Base-by-base conservation (phyloP, 2,888 invertebrate species). In the Stomorhina lunata region DNA sequence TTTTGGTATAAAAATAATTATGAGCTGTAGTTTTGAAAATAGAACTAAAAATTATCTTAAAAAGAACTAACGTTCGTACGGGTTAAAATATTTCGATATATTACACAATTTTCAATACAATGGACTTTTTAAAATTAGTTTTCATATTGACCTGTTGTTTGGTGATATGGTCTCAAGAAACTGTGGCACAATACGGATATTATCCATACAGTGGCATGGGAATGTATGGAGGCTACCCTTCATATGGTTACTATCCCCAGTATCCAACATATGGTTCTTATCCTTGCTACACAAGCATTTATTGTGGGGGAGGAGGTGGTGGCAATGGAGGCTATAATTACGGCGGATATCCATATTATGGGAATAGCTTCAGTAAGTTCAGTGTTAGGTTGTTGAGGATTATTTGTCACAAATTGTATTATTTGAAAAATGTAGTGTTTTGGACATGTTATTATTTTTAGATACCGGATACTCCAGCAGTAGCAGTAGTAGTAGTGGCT, bases 401-500 rank as follows among this genome's bases (percentile, higher is more conserved):
- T 50, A 29, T 61, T 25, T 40, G n/a, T 37, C n/a, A n/a, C n/a
- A n/a, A n/a, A n/a, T 37, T 20, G 15, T 22, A 15, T 32, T 40
- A 45, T 53, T 77, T 69, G n/a, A n/a, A 29, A 80, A 72, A 78
- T 73, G 17, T 53, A 81, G 82, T 83, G 71, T 84, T 84, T 69
- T 83, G 83, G 80, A 65, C 73, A 15, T 81, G 81, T 73, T 82
- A 63, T 50, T 85, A 84, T 80, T 80, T 86, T 6, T 84, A 86
- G 86, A 76, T 77, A 81, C 81, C 4, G 84, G 85, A 0, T 86
- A 57, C 78, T 80, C 84, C 2, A 84, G 85, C 22, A 84, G 80
- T 66, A 83, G 83, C 45, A 86, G 85, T 6, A 61, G 37, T 22
- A 61, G 32, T 4, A 84, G 85, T 25, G 85, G 84, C 2, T 68